Base-by-base conservation (phyloP, 2,113 vertebrate genomes). In the Mormyrus lacerda region DNA sequence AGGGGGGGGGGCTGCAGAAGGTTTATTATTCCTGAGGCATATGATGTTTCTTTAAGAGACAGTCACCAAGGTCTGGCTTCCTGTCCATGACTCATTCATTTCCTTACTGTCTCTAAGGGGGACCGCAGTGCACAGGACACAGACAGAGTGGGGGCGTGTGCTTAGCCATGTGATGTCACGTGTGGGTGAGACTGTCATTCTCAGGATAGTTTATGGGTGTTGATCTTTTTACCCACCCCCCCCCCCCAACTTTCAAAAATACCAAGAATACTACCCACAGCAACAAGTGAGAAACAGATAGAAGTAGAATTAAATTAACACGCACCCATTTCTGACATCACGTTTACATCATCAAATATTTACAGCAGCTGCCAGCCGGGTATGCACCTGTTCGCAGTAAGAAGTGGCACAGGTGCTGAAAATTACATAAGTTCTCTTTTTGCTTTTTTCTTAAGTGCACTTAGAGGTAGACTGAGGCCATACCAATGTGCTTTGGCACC, bases 11-110 rank as follows among this genome's bases (percentile, higher is more conserved):
- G 48, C 9, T 24, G 39, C 79, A 24, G 48, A 82, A 53, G 90
- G 90, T 92, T 91, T 92, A 91, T 90, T 92, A 91, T 92, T 88
- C 89, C 90, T 90, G 76, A 53, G 21, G 58, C 65, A 89, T 61
- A 89, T 65, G 87, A 50, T 76, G 45, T 89, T 91, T 55, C 87
- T 88, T 65, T 85, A 88, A 61, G 82, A 79, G 45, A 84, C 51
- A 48, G 87, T 83, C 90, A 86, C 51, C 51, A 58, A 90, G 69
- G 51, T 58, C 89, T 53, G 39, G 76, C 87, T 91, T 90, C 88
- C 82, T 90, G 87, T 86, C 47, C 89, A 35, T 73, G 44, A 44
- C 51, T 42, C 50, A 31, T 61, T 51, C 83, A 11, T 51, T 89
- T 58, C 58, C 47, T 89, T 19, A 31, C 45, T 61, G 51, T 53